Conservation (phyloP, 2,888 invertebrate species). For the Yponomeuta cagnagella region DNA sequence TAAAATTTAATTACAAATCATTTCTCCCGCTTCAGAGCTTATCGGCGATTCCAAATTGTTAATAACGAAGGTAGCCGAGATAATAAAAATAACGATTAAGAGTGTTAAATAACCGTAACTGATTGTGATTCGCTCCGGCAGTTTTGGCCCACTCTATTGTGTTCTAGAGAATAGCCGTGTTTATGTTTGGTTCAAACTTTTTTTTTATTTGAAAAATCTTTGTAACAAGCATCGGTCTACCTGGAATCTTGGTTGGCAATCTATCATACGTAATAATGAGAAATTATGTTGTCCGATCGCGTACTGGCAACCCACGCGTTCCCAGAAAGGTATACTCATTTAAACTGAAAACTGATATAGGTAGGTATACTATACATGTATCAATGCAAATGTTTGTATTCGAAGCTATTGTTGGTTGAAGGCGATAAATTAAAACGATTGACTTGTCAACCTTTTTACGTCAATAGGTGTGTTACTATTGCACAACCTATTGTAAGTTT, state of each 20-base stretch:
- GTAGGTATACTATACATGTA: constrained; percentile 39
- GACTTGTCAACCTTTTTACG: constrained; percentile 31
- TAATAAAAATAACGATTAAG: constrained; percentile 67
- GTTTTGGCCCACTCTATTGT: constrained; percentile 55
- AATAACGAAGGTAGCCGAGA: constrained; percentile 47
- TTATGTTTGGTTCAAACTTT: constrained; percentile 55
- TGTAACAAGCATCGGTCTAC: constrained; percentile 54
- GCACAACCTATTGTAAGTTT: constrained; percentile 2
- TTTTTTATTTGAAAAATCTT: constrained; percentile 41
- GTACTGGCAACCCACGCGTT: constrained; percentile 32
- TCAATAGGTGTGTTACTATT: constrained; percentile 18
- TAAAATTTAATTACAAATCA: constrained; percentile 22
- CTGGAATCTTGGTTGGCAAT: constrained; percentile 50
- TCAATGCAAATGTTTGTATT: constrained; percentile 52
- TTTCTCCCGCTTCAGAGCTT: constrained; percentile 60
- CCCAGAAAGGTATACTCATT: constrained; percentile 6
- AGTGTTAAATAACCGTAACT: constrained; percentile 70
- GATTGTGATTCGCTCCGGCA: constrained; percentile 64
- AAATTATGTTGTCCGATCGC: constrained; percentile 43
- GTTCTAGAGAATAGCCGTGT: constrained; percentile 59
- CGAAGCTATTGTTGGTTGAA: constrained; percentile 17
- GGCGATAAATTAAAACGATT: constrained; percentile 34
- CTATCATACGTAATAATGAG: constrained; percentile 67
- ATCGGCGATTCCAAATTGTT: constrained; percentile 68
- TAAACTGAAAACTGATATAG: constrained; percentile 26